A percentile compares a stretch with the other conserved stretches of the same genome.
These are phyloP conservation scores for Drosophila borealis DNA, from an alignment of 2,888 invertebrate genomes.

Conservation along the genomic window DNA sequence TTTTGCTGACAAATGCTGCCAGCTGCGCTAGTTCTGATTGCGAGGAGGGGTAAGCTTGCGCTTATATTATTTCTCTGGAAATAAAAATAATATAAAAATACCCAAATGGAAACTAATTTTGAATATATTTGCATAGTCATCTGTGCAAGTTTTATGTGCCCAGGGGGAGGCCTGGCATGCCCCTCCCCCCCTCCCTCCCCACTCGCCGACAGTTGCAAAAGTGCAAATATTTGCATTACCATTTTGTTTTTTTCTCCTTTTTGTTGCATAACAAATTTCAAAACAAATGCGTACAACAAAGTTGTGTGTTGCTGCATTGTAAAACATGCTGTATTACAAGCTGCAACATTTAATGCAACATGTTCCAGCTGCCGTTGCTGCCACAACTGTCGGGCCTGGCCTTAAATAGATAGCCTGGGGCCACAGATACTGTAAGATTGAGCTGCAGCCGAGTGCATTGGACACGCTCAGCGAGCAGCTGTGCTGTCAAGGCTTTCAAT, in stretches of 20 bases:
- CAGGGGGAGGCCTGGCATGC: conserved; percentile 12
- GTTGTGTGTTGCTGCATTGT: conserved; percentile 51
- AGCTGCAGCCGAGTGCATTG: conserved; percentile 38
- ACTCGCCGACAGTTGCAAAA: conserved; percentile 27
- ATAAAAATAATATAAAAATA: conserved; percentile 7
- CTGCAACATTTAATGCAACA: conserved; percentile 63
- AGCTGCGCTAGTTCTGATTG: conserved; percentile 25
- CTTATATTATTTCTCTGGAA: conserved; percentile 11
- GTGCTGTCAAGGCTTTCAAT: conserved; percentile 49
- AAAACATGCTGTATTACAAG: conserved; percentile 67
- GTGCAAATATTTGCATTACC: conserved; percentile 67
- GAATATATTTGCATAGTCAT: conserved; percentile 81
- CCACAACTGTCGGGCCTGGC: conserved; percentile 5
- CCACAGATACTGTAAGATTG: neutral
- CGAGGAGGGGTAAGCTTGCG: conserved; percentile 2
- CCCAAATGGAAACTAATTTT: conserved; percentile 79
- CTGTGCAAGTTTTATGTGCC: conserved; percentile 65
- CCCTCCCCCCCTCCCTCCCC: conserved; percentile 7
- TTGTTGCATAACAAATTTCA: conserved; percentile 52
- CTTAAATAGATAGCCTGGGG: neutral
- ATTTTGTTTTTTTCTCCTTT: conserved; percentile 1
- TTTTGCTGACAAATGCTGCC: conserved; percentile 9
- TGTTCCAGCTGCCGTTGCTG: conserved; percentile 38
- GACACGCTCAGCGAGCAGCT: conserved; percentile 40
- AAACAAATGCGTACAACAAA: conserved; percentile 51